Percentiles rank a stretch among this genome's conserved stretches.
These are phyloP conservation scores for Parelbella ahira DNA, from an alignment of 2,888 invertebrate genomes.

Conservation along the genomic window DNA sequence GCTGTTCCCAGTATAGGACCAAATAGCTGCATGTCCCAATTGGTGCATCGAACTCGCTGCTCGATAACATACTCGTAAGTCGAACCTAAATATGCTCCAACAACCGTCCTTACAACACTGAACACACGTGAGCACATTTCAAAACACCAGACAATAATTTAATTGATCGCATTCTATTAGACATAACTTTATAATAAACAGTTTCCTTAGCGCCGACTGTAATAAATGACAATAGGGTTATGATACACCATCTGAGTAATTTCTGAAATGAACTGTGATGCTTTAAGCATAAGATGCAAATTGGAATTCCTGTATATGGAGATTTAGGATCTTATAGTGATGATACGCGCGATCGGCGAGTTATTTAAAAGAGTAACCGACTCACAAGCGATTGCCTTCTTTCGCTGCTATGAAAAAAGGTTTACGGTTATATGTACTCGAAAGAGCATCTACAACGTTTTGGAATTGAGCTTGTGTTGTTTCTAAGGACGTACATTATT, in stretches of 20 bases:
- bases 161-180: constrained; percentile 53
- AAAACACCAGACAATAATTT: constrained; percentile 38
- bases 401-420: constrained; percentile 29
- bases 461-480: constrained; percentile 26
- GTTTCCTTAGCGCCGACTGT: constrained; percentile 48
- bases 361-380: constrained; percentile 39
- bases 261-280: constrained; percentile 37
- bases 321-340: constrained; percentile 41
- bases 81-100: no score
- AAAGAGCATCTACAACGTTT: constrained; percentile 33
- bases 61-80: no score
- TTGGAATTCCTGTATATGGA: no score
- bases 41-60: no score
- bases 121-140: constrained; percentile 29
- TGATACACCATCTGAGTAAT: no score
- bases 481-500: constrained; percentile 43
- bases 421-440: constrained; percentile 27
- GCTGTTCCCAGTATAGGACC: no score
- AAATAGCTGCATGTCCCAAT: no score
- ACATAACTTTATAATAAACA: constrained; percentile 54
- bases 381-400: constrained; percentile 32
- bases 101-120: not conserved
- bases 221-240: constrained; percentile 57
- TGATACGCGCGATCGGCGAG: constrained; percentile 43
- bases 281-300: constrained; percentile 37